Conservation (phyloP, 2,888 invertebrate genomes). For the Cataglyphis rosenhaueri region DNA sequence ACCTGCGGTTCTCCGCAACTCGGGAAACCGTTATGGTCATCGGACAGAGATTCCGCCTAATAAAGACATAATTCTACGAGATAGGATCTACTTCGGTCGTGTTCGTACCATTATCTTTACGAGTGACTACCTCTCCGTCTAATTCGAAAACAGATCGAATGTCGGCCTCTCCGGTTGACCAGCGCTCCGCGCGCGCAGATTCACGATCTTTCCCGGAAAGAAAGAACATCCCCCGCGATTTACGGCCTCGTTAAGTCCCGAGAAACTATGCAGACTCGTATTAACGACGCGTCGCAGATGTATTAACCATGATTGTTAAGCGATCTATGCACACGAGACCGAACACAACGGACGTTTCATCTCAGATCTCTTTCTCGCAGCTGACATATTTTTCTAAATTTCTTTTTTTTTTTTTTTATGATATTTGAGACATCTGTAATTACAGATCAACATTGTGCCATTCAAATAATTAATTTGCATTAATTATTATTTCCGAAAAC, state of each 20-base stretch:
- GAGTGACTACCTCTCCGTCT: constrained; percentile 69
- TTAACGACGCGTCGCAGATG: constrained; percentile 48
- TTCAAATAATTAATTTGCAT: neutral
- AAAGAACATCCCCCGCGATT: constrained; percentile 65
- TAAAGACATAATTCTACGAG: constrained; percentile 83
- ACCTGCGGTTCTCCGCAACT: constrained; percentile 74
- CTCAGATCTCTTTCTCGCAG: constrained; percentile 23
- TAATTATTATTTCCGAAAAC: neutral
- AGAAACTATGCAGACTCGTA: constrained; percentile 28
- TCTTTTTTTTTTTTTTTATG: neutral
- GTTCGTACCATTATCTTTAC: constrained; percentile 75
- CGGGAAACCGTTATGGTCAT: constrained; percentile 79
- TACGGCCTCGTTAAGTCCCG: constrained; percentile 69
- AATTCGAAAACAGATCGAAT: constrained; percentile 76
- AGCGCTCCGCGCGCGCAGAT: constrained; percentile 54
- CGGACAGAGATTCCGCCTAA: constrained; percentile 79
- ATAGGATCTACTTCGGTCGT: constrained; percentile 76
- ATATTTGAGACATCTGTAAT: neutral
- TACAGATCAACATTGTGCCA: neutral
- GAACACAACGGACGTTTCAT: constrained; percentile 24
- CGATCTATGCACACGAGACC: constrained; percentile 15
- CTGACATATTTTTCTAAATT: neutral
- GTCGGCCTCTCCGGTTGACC: constrained; percentile 56
- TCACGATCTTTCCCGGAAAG: constrained; percentile 65
- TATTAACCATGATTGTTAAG: constrained; percentile 50